Evolutionary conservation across 1,140 invertebrate species (phyloP), one percentile per base, ranked within the genome.

Genomic region (Gryon sp.): DNA sequence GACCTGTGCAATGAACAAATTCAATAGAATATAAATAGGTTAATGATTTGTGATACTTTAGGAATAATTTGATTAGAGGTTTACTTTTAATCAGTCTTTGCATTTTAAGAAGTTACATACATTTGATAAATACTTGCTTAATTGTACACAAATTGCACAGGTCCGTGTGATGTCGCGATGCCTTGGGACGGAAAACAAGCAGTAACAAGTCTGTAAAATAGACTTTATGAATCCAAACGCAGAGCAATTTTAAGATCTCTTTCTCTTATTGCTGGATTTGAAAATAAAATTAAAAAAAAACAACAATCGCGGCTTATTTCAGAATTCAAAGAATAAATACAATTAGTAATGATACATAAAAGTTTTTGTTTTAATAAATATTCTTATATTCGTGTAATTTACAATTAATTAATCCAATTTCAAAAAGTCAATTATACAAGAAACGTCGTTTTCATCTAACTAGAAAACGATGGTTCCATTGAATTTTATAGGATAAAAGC

Each of bases 131-230:
- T 57, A 73, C 38, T 65, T 59, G 60, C n/a, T 59, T 28, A 34
- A 66, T 60, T 52, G 52, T 66, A 60, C 53, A 62, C 34, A 9
- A 52, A 70, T 66, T 69, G 43, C 62, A 69, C 73, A 76, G 69
- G 52, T 73, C 57, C n/a, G n/a, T 30, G 20, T 15, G 55, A 22
- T 41, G 36, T 60, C 24, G 46, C 26, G 20, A 66, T 62, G 11
- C 11, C 15, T 62, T 57, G 59, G 74, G 74, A 76, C 74, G 74
- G 74, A 76, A 76, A 76, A 63, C 26, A 76, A 76, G 38, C 9
- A 15, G 40, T 60, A 52, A 69, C 15, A 46, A 65, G 38, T 66
- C 36, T 19, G n/a, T 36, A 43, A n/a, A 46, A 12, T 28, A 26
- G 43, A 69, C 57, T 57, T 65, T 50, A 40, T 46, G 34, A 57